phyloP scores from a whole-genome alignment of 2,888 invertebrate species.

The Diogma glabrata region DNA sequence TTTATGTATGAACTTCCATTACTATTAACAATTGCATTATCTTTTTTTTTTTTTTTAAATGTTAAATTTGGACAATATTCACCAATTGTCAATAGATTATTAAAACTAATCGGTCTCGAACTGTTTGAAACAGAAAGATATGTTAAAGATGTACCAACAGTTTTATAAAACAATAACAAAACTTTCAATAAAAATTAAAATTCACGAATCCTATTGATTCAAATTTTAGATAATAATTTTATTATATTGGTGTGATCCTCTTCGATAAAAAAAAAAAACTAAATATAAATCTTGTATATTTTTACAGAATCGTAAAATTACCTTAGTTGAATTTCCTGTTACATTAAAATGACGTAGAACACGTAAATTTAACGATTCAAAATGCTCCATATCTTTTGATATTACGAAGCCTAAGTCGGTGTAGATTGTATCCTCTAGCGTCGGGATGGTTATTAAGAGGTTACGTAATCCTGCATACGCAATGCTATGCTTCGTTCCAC shows the following conservation, averaged over 20 bases:
- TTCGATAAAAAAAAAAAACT: constrained; percentile 17
- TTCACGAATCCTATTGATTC: constrained; percentile 15
- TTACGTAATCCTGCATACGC: constrained; percentile 17
- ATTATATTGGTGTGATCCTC: constrained; percentile 13
- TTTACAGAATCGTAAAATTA: constrained; percentile 16
- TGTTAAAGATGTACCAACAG: constrained; percentile 14
- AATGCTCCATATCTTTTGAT: constrained; percentile 13
- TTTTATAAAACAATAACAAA: constrained; percentile 15
- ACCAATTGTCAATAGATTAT: constrained; percentile 17
- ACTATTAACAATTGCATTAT: constrained; percentile 11
- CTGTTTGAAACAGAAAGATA: constrained; percentile 16
- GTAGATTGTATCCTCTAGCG: constrained; percentile 19
- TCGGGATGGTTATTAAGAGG: constrained; percentile 15
- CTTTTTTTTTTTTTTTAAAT: constrained; percentile 13
- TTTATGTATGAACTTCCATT: constrained; percentile 9
- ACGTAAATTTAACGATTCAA: constrained; percentile 15
- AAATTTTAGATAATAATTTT: constrained; percentile 14
- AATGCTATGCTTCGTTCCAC: constrained; percentile 16
- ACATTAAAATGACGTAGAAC: constrained; percentile 19
- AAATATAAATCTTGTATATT: constrained; percentile 15
- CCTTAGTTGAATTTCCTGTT: constrained; percentile 14
- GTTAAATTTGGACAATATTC: constrained; percentile 16
- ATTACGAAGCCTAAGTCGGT: constrained; percentile 18
- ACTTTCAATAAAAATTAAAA: constrained; percentile 15
- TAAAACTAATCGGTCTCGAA: constrained; percentile 13